Evolutionary conservation across 2,797 vertebrate species (phyloP), one percentile per base, ranked within the genome.

Genomic region (Cetoscarus ocellatus): DNA sequence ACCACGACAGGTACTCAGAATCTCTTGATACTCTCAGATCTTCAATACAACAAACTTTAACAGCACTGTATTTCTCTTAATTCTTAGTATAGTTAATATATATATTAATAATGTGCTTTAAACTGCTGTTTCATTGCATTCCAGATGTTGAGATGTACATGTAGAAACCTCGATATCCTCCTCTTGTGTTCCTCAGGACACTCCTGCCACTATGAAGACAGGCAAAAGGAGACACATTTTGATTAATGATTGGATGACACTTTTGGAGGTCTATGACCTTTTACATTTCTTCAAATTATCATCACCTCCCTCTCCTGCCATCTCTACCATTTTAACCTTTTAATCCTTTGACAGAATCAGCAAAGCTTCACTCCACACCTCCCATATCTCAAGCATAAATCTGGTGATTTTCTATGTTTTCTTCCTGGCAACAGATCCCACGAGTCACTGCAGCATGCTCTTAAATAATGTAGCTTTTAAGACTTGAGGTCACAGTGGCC

Each of bases 111-210:
- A 76, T 56, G 78, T 77, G 71, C 70, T 79, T 75, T 73, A 73
- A 81, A 77, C 77, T 83, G 83, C 78, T 85, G 75, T 80, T 71
- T 61, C 81, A 73, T 67, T 71, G 67, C 79, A 73, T 77, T 88
- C 66, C 79, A 80, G 73, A 60, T 65, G 18, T 60, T 53, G 59
- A 82, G 57, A 81, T 38, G 64, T 77, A 45, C 85, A 66, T 74
- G 49, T 60, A 42, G 60, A 44, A 42, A n/a, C 64, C 62, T 76
- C 39, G 27, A 27, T 59, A 7, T 57, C 27, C 53, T n/a, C 52
- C 54, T 6, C 36, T 42, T 34, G 17, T 38, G 38, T 63, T 80
- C 58, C 80, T 86, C 88, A 87, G 90, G 87, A 83, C 63, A 15
- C 64, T 6, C 59, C 13, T 14, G 60, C 59, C 65, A 15, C 65